A percentile compares a stretch with the other conserved stretches of the same genome.
Conservation (phyloP, 2,797 vertebrate genomes). For the Borostomias antarcticus region DNA sequence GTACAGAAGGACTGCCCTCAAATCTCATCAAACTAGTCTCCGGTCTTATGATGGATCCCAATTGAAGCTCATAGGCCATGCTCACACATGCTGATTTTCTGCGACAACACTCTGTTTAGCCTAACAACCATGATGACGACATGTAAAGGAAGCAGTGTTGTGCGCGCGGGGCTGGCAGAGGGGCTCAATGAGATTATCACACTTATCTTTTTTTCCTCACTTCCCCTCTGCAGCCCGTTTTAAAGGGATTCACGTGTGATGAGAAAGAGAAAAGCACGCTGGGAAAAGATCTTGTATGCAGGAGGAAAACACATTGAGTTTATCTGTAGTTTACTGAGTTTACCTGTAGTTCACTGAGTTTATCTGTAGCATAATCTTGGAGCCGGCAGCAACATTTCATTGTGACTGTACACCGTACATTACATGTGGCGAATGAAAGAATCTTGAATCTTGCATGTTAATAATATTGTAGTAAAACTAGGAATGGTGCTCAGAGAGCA, state of each 20-base stretch:
- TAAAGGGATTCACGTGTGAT: background rate
- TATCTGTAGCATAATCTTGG: no score
- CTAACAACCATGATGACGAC: slow-evolving; percentile 38
- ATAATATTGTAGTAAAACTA: no score
- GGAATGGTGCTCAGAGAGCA: no score
- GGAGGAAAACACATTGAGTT: no score
- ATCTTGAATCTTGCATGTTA: no score
- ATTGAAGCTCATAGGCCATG: slow-evolving; percentile 25
- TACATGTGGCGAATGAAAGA: no score
- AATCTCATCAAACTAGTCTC: slow-evolving; percentile 6
- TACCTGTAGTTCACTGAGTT: no score
- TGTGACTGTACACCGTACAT: no score
- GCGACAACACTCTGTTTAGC: slow-evolving; percentile 34
- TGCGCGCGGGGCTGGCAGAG: slow-evolving; percentile 20
- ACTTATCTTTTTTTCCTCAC: slow-evolving; percentile 25
- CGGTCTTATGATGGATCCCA: slow-evolving; percentile 9
- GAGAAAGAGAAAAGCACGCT: background rate
- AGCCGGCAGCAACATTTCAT: no score
- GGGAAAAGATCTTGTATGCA: background rate
- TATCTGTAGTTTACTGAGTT: no score
- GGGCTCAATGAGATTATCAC: slow-evolving; percentile 40
- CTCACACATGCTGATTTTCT: slow-evolving; percentile 38
- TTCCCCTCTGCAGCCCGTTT: slow-evolving; percentile 5
- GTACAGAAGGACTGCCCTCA: background rate
- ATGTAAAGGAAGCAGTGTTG: slow-evolving; percentile 37